Conservation (phyloP, 2,113 vertebrate genomes). For the Girardinichthys multiradiatus region DNA sequence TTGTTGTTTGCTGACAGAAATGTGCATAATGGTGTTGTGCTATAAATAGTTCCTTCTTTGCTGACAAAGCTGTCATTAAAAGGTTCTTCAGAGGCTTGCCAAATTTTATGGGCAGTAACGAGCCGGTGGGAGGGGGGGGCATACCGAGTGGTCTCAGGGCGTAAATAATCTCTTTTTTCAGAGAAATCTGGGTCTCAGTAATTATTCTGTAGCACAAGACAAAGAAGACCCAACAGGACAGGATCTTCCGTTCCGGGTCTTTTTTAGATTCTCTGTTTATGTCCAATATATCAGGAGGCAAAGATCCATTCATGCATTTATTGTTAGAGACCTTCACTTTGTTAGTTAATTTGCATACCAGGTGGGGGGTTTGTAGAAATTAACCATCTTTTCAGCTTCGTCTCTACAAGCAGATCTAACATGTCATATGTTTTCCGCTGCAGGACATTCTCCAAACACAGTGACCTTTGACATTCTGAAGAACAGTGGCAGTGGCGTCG, state of each 20-base stretch:
- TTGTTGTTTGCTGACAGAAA: slow-evolving; percentile 61
- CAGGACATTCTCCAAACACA: slow-evolving; percentile 78
- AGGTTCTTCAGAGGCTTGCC: slow-evolving; percentile 47
- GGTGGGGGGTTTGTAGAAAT: neutral
- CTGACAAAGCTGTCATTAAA: slow-evolving; percentile 55
- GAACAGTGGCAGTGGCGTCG: slow-evolving; percentile 80
- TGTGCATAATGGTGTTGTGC: slow-evolving; percentile 48
- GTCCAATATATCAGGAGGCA: slow-evolving; percentile 60
- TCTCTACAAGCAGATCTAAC: neutral
- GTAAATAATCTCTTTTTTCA: slow-evolving; percentile 80
- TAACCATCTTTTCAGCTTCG: too few relatives aligned
- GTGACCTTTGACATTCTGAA: slow-evolving; percentile 93
- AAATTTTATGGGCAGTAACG: slow-evolving; percentile 68
- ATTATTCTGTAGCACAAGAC: slow-evolving; percentile 65
- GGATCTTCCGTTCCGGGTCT: slow-evolving; percentile 25
- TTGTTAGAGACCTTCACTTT: slow-evolving; percentile 27
- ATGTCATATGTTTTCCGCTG: slow-evolving; percentile 35
- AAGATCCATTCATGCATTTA: slow-evolving; percentile 31
- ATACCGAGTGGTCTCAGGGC: slow-evolving; percentile 66
- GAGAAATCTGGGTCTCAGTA: slow-evolving; percentile 74
- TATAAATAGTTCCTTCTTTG: slow-evolving; percentile 72
- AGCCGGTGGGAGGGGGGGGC: slow-evolving; percentile 5
- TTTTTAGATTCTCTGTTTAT: slow-evolving; percentile 57
- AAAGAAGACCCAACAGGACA: slow-evolving; percentile 26
- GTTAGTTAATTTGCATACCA: slow-evolving; percentile 34